Evolutionary conservation across 2,113 vertebrate species (phyloP), one percentile per base, ranked within the genome.

Genomic region (Anguilla rostrata): DNA sequence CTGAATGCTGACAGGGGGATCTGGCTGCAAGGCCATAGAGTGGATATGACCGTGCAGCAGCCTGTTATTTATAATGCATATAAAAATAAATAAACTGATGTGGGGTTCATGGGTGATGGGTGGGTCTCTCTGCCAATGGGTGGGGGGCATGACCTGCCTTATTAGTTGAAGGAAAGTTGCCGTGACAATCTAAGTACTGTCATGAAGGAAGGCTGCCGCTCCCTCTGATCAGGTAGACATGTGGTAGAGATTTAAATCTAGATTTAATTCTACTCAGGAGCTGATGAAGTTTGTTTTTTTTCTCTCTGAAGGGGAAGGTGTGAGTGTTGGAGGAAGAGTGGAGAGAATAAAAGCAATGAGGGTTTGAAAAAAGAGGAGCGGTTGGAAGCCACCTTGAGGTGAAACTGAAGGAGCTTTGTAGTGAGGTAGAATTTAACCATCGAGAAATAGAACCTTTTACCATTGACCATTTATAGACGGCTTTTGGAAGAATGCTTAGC

Each of bases 1-100:
- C 57, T 84, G 86, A 86, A 83, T 83, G 86, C 86, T 78, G 81
- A 83, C n/a, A 80, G 81, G 85, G 53, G 39, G 63, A 40, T 39
- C 63, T 9, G 40, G 43, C 81, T 83, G 81, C 63, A 78, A 78
- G 49, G 43, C 41, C 81, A 75, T 46, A 79, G 82, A 57, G 26
- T 26, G 82, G 71, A 49, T 39, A 87, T 41, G 46, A 78, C 81
- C 78, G 78, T 87, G 34, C 81, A 40, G 49, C 49, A 40, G 3
- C 46, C 40, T 43, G n/a, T 83, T 86, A 86, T 86, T 86, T 66
- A 66, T 71, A 66, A 34, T 46, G 4, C 3, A 46, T 46, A 6
- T 46, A 6, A 18, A 83, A 83, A 83, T 7, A 9, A 34, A 56
- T 43, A 66, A 84, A 63, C 40, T 84, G 57, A n/a, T 39, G 57